A percentile compares a stretch with the other conserved stretches of the same genome.
phyloP scores from a whole-genome alignment of 2,797 vertebrate species.

The Phyllotis vaccarum region DNA sequence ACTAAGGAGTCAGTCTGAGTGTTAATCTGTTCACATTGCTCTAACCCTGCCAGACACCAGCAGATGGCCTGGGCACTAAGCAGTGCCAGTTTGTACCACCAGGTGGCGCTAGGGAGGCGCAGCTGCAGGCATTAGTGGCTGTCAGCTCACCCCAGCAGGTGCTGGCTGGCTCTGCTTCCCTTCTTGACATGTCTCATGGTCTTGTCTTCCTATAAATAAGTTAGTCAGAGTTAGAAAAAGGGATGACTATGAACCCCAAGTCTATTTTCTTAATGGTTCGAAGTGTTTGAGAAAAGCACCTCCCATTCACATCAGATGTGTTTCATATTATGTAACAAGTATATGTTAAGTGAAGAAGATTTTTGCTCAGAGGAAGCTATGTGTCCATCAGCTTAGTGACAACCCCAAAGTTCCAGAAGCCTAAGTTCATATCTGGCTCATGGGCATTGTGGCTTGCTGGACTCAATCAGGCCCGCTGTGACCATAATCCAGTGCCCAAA shows the following conservation, averaged over 20 bases:
- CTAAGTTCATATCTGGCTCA: neutral
- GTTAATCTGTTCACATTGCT: rapidly evolving
- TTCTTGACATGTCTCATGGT: rapidly evolving
- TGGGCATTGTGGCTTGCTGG: rapidly evolving
- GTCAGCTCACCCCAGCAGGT: neutral
- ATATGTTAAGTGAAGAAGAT: neutral
- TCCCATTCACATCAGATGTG: rapidly evolving
- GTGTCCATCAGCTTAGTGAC: neutral
- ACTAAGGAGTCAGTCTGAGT: neutral
- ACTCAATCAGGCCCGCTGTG: rapidly evolving
- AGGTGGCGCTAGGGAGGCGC: conserved; percentile 26
- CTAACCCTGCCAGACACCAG: too few relatives aligned
- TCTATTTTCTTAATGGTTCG: rapidly evolving
- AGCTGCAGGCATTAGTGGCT: rapidly evolving
- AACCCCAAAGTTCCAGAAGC: too few relatives aligned
- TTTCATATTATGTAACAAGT: neutral
- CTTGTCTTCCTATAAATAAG: neutral
- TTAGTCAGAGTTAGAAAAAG: neutral
- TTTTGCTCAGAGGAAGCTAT: neutral
- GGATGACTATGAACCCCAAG: neutral
- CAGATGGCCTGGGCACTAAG: neutral
- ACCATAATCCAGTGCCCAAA: neutral
- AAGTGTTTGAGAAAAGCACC: neutral
- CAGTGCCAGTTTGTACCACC: neutral
- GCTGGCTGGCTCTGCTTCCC: neutral